Percentiles rank a stretch among this genome's conserved stretches.
Conservation (phyloP, 2,113 vertebrate species). For the Chloropsis cyanopogon region DNA sequence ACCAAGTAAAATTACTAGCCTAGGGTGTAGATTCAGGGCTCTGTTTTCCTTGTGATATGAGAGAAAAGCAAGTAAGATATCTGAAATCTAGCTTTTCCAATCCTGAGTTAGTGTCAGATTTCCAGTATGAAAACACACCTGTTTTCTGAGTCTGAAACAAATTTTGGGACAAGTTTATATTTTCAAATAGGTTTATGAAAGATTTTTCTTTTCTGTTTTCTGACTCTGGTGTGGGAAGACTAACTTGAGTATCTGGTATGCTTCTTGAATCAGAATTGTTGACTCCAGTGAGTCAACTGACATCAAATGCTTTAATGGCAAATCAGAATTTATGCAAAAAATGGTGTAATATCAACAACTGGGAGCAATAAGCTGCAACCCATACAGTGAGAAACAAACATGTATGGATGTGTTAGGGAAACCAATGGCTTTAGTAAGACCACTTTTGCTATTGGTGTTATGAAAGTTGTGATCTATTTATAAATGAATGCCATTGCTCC, state of each 20-base stretch:
- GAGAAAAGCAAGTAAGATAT: background rate
- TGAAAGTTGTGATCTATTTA: background rate
- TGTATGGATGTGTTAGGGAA: background rate
- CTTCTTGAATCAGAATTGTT: background rate
- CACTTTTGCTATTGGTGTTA: background rate
- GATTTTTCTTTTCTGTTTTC: background rate
- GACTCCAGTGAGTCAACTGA: background rate
- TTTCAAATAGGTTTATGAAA: background rate
- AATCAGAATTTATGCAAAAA: background rate
- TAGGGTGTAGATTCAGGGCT: background rate
- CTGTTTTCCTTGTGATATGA: background rate
- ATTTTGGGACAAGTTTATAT: background rate
- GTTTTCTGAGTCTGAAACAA: background rate
- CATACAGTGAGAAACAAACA: background rate
- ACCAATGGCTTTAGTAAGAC: background rate
- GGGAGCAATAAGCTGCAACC: background rate
- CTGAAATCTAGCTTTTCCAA: background rate
- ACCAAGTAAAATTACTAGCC: background rate
- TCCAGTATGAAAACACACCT: background rate
- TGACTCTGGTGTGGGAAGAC: background rate
- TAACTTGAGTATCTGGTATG: background rate
- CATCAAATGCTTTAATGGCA: background rate
- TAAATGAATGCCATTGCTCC: background rate
- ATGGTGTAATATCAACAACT: background rate
- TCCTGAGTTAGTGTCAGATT: background rate